phyloP scores from a whole-genome alignment of 2,888 invertebrate species.

The Crematogaster levior region DNA sequence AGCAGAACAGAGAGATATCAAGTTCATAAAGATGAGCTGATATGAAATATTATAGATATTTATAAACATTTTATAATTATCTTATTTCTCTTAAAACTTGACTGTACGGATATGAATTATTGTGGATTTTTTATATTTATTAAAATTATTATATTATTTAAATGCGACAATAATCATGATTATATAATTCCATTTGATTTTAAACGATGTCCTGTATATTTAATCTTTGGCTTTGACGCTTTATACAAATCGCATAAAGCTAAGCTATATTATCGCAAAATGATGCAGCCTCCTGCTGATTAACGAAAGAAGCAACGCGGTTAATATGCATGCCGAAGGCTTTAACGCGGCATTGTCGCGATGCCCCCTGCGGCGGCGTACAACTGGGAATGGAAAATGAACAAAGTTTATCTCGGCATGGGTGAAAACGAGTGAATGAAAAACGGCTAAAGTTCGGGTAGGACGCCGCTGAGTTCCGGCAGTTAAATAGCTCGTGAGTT shows the following conservation, averaged over 20 bases:
- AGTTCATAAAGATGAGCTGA: neutral
- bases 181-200: neutral
- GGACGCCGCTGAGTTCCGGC: constrained; percentile 44
- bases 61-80: neutral
- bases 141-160: neutral
- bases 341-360: constrained; percentile 45
- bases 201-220: neutral
- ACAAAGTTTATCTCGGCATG: constrained; percentile 50
- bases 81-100: neutral
- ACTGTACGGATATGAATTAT: neutral
- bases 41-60: neutral
- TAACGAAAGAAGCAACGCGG: constrained; percentile 32
- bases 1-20: neutral
- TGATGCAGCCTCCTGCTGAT: constrained; percentile 13
- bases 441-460: constrained; percentile 42
- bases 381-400: constrained; percentile 52
- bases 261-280: neutral
- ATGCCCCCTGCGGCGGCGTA: constrained; percentile 37
- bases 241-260: constrained; percentile 7
- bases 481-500: constrained; percentile 52
- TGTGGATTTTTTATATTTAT: neutral
- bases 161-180: neutral
- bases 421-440: constrained; percentile 50
- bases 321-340: constrained; percentile 46
- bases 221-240: neutral